Evolutionary conservation across 2,888 invertebrate species (phyloP).

Genomic region (Perithous albicinctus): DNA sequence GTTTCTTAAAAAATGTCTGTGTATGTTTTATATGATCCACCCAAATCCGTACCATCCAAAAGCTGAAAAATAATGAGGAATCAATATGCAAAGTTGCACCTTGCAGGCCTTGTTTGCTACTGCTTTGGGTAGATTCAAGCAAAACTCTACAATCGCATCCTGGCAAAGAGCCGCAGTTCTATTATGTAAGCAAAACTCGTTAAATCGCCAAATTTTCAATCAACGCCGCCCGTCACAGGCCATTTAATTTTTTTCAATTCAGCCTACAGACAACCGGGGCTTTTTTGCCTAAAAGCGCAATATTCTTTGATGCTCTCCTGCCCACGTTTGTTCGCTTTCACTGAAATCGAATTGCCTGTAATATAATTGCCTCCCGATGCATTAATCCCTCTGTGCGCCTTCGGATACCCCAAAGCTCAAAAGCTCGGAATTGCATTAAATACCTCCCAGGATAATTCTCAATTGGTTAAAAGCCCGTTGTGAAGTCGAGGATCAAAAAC

Average conservation of each 20-base stretch:
- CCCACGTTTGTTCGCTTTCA: background rate
- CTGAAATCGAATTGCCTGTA: no score
- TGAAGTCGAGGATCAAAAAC: background rate
- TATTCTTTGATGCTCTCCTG: background rate
- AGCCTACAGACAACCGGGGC: background rate
- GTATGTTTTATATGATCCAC: no score
- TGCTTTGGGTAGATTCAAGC: no score
- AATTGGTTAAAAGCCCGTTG: background rate
- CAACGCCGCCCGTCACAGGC: background rate
- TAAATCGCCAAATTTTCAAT: slow-evolving; percentile 25
- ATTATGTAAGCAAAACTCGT: no score
- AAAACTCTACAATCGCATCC: background rate
- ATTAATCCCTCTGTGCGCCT: background rate
- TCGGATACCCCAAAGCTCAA: background rate
- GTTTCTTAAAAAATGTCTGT: no score
- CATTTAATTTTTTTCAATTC: background rate
- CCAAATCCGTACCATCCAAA: no score
- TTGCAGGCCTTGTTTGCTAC: no score
- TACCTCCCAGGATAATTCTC: background rate
- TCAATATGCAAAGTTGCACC: no score
- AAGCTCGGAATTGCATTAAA: background rate
- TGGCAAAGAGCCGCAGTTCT: background rate
- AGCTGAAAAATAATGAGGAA: no score
- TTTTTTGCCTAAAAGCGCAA: background rate
- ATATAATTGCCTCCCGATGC: background rate